A percentile compares a stretch with the other conserved stretches of the same genome.
Evolutionary conservation across 2,113 vertebrate genomes (phyloP).

Genomic region (Bostrychus sinensis): DNA sequence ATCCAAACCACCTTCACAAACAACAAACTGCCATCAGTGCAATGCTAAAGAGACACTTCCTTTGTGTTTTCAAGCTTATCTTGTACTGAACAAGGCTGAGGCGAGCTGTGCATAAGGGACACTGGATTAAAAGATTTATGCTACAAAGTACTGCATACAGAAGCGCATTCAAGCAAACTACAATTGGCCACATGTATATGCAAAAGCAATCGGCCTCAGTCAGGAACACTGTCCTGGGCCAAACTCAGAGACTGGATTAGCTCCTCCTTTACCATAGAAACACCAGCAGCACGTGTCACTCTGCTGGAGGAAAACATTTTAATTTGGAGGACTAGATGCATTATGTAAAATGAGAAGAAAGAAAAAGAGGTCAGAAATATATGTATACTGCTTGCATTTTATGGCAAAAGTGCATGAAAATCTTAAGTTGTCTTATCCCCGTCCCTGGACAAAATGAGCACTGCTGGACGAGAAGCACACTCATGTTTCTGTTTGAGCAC

Average conservation of each 20-base stretch:
- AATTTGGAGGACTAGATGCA: no score
- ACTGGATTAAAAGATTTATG: conserved; percentile 72
- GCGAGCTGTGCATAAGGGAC: conserved; percentile 52
- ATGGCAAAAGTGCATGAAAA: no score
- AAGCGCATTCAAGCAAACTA: conserved; percentile 54
- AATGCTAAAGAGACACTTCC: conserved; percentile 27
- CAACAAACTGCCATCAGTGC: conserved; percentile 25
- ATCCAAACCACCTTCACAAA: conserved; percentile 23
- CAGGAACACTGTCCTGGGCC: conserved; percentile 19
- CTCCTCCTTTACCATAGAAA: conserved; percentile 25
- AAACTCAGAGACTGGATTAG: conserved; percentile 22
- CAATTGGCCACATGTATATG: conserved; percentile 56
- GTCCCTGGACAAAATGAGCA: no score
- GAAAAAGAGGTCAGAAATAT: no score
- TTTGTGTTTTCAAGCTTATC: conserved; percentile 27
- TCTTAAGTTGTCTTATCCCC: no score
- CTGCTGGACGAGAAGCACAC: no score
- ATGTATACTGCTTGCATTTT: no score
- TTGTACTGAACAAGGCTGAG: conserved; percentile 50
- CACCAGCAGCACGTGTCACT: not conserved
- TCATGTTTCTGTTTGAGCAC: no score
- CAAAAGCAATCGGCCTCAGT: conserved; percentile 49
- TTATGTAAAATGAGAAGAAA: no score
- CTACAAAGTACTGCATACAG: conserved; percentile 63
- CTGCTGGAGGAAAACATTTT: not conserved